These are phyloP conservation scores for Myrmophylax atrothorax DNA, from an alignment of 2,113 vertebrate genomes.

Conservation along the genomic window DNA sequence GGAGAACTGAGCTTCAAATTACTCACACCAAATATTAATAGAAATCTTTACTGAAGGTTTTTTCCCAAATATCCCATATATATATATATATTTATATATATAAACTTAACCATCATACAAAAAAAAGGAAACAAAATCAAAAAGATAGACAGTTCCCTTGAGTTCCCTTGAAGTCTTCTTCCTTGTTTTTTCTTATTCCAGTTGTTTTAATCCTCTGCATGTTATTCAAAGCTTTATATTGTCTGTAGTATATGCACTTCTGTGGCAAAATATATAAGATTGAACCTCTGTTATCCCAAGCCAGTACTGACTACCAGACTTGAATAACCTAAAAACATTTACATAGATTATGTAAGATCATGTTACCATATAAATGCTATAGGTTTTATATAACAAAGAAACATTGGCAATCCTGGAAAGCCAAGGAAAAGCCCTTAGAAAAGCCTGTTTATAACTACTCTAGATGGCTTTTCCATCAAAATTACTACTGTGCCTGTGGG, in stretches of 20 bases:
- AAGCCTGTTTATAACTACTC: neutral
- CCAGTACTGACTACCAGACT: neutral
- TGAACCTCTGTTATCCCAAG: neutral
- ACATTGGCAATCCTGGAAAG: neutral
- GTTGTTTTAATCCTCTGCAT: neutral
- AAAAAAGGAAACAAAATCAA: neutral
- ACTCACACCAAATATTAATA: neutral
- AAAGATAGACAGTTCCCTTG: neutral
- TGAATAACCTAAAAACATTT: neutral
- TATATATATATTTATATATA: neutral
- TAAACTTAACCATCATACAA: neutral
- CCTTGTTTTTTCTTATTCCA: neutral
- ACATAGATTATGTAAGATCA: neutral
- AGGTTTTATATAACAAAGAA: neutral
- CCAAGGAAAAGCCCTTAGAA: neutral
- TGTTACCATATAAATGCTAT: neutral
- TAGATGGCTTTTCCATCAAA: neutral
- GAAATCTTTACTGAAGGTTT: neutral
- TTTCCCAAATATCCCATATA: neutral
- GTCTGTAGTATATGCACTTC: neutral
- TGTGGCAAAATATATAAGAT: neutral
- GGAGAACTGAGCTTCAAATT: neutral
- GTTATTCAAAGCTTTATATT: neutral
- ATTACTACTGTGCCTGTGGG: neutral
- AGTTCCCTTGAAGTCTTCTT: neutral